Evolutionary conservation across 2,797 vertebrate genomes (phyloP), one percentile per base, ranked within the genome.

Genomic region (Apodemus agrarius): DNA sequence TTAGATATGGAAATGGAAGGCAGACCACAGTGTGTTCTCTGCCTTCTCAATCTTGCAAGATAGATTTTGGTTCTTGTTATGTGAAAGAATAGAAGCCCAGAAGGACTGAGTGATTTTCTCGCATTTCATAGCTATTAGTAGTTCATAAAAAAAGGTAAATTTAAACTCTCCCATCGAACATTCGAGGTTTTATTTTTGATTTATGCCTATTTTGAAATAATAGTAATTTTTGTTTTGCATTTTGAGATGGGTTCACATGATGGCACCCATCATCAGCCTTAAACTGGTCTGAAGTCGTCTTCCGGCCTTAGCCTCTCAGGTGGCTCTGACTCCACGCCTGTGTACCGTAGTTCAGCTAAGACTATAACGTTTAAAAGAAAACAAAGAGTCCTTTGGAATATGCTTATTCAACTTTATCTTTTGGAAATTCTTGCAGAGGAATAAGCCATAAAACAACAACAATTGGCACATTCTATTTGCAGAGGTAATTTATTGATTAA

Each of bases 381-480:
- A 90, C 40, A 12, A 88, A 94, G 74, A 0, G 87, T 94, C n/a
- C 13, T 9, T 88, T 81, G 74, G 92, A 90, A 92, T 46, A 85
- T 93, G 4, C 76, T 76, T 57, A 59, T 9, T 69, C 52, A 40
- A 31, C 43, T 90, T 69, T 43, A n/a, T 72, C 61, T 67, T 91
- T 92, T 91, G 37, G 89, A 93, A 74, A 86, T 72, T 43, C 29
- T n/a, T 93, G 9, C 82, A 37, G 72, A 87, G 37, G 43, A 37
- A 43, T 6, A 93, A 81, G 24, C 86, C 29, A 84, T 65, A 82
- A 76, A 43, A 57, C 78, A n/a, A 24, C 74, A 75, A 46, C 76
- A n/a, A 40, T 54, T 93, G 22, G 65, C 29, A 94, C 82, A 65
- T 61, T 94, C 93, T 96, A 84, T 91, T 91, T 86, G 79, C 13